Evolutionary conservation across 1,140 invertebrate species (phyloP).

Genomic region (Diorhabda carinulata): DNA sequence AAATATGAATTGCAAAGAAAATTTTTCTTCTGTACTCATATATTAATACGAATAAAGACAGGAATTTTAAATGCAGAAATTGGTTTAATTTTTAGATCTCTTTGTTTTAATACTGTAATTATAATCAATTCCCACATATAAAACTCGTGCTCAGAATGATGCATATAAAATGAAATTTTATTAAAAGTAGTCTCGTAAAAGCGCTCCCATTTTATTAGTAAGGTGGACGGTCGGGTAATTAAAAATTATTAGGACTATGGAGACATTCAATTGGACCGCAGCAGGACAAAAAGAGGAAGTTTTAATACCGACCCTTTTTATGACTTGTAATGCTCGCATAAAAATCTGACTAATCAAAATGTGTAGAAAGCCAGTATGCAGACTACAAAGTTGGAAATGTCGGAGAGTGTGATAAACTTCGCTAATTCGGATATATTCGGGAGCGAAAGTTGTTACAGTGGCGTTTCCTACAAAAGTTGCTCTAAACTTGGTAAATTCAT

Average conservation of each 20-base stretch:
- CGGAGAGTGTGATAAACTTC: constrained; percentile 16
- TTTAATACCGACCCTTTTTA: constrained; percentile 21
- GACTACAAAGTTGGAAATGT: constrained; percentile 18
- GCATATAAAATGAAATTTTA: constrained; percentile 15
- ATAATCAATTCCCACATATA: too few relatives aligned
- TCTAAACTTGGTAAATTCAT: too few relatives aligned
- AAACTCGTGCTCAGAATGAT: too few relatives aligned
- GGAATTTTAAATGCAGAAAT: too few relatives aligned
- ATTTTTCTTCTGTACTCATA: too few relatives aligned
- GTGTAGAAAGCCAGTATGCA: constrained; percentile 15
- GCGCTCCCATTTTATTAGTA: constrained; percentile 10
- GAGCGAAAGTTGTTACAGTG: constrained; percentile 12
- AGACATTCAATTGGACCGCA: constrained; percentile 16
- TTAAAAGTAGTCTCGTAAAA: constrained; percentile 11
- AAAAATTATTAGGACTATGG: constrained; percentile 16
- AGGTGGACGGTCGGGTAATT: constrained; percentile 11
- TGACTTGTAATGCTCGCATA: constrained; percentile 23
- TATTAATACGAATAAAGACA: too few relatives aligned
- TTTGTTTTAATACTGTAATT: too few relatives aligned
- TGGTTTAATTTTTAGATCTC: too few relatives aligned
- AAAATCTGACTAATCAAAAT: constrained; percentile 28
- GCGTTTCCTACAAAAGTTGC: too few relatives aligned
- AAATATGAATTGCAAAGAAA: too few relatives aligned
- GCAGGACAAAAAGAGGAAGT: constrained; percentile 2
- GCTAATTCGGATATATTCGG: constrained; percentile 25